Evolutionary conservation across 2,888 invertebrate genomes (phyloP).

Genomic region (Anodontia alba): DNA sequence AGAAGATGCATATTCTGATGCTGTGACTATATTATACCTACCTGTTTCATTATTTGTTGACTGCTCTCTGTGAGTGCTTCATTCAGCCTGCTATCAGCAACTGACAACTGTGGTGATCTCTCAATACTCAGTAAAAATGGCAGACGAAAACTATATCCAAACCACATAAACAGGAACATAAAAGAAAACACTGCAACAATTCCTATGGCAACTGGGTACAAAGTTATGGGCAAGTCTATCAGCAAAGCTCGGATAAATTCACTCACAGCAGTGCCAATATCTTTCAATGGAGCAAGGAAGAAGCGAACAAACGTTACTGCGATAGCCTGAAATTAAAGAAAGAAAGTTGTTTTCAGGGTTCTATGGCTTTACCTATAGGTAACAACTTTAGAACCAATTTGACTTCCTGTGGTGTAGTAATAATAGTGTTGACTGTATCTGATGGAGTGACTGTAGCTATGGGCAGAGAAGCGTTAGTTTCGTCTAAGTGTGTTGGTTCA

Average conservation of each 20-base stretch:
- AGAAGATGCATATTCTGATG: too few species aligned
- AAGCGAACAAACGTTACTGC: slow-evolving; percentile 75
- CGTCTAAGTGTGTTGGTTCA: too few species aligned
- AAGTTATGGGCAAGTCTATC: slow-evolving; percentile 67
- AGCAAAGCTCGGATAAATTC: slow-evolving; percentile 67
- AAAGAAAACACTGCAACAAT: slow-evolving; percentile 60
- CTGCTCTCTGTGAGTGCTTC: slow-evolving; percentile 56
- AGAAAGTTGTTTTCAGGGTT: background rate
- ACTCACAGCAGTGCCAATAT: slow-evolving; percentile 69
- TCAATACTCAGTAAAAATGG: slow-evolving; percentile 68
- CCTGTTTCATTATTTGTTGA: slow-evolving; percentile 57
- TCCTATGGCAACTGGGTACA: slow-evolving; percentile 68
- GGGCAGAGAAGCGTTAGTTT: too few species aligned
- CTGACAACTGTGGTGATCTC: slow-evolving; percentile 42
- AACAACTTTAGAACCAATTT: too few species aligned
- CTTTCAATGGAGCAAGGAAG: slow-evolving; percentile 73
- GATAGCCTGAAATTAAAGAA: slow-evolving; percentile 65
- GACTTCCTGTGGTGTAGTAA: too few species aligned
- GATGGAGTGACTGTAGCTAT: too few species aligned
- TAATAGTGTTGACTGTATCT: too few species aligned
- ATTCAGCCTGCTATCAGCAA: slow-evolving; percentile 40
- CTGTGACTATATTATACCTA: too few species aligned
- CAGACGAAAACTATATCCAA: slow-evolving; percentile 69
- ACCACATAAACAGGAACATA: slow-evolving; percentile 68
- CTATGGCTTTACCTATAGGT: too few species aligned